These are phyloP conservation scores for Ophion costatus DNA, from an alignment of 2,888 invertebrate genomes.

Conservation along the genomic window DNA sequence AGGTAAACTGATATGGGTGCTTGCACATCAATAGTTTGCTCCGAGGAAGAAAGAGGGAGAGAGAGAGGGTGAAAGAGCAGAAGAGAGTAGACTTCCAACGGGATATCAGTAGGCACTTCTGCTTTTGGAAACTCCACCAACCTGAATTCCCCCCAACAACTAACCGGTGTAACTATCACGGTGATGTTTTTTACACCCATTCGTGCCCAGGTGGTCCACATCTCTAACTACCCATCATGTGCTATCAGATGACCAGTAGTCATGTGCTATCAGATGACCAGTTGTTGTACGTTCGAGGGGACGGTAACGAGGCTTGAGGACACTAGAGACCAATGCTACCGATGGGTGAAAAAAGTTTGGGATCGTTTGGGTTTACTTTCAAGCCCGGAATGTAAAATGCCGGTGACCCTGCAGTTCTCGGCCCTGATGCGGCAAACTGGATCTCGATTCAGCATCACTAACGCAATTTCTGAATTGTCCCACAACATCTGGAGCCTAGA, in stretches of 20 bases:
- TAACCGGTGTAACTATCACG: too few species aligned
- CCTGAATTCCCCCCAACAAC: neutral
- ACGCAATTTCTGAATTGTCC: neutral
- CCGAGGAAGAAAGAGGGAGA: neutral
- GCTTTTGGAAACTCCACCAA: neutral
- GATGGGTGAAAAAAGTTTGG: neutral
- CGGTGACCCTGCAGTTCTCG: neutral
- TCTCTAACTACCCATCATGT: neutral
- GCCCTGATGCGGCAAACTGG: neutral
- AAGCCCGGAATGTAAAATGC: neutral
- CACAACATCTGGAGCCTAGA: neutral
- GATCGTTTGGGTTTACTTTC: neutral
- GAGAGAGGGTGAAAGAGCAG: neutral
- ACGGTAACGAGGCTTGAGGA: constrained; percentile 24
- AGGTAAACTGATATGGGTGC: constrained; percentile 7
- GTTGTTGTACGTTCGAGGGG: constrained; percentile 3
- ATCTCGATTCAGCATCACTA: neutral
- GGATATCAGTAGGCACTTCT: constrained; percentile 9
- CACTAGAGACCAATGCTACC: constrained; percentile 19
- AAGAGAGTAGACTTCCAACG: neutral
- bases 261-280: neutral
- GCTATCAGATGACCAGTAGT: neutral
- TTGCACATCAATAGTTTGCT: constrained; percentile 9
- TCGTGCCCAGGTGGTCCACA: neutral
- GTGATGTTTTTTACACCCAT: neutral